Base-by-base conservation (phyloP, 2,888 invertebrate genomes). In the Auanema freiburgensis region DNA sequence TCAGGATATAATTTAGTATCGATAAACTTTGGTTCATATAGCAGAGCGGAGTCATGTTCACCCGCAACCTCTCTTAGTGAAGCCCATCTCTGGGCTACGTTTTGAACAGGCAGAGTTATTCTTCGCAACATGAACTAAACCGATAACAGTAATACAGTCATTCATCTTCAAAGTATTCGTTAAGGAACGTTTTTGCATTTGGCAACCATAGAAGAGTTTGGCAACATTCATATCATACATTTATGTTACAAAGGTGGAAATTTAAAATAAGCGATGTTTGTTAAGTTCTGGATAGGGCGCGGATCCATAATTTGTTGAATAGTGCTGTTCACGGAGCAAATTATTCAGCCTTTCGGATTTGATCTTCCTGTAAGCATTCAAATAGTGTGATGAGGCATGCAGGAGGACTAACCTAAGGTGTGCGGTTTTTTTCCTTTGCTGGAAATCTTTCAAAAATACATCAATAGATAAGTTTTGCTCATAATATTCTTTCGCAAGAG, bases 311-410 rank as follows among this genome's bases (percentile, higher is more conserved):
- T n/a, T n/a, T n/a, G n/a, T n/a, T n/a, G n/a, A n/a, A n/a, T 42
- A 57, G 18, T 69, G 68, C 50, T 81, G 80, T 14, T 83, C 79
- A 21, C 83, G 77, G 4, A 87, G 72, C 6, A 87, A 69, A 66
- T 87, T 87, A 54, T 89, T 87, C 90, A 97, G 90, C 87, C 96
- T 95, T 72, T 97, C 96, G 0, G 92, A 90, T 86, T 96, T 96
- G 12, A 95, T 90, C 83, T 92, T 90, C 56, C 93, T 88, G 69
- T 90, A 69, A 60, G 50, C 16, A 12, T 24, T 14, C 41, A 43
- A 53, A n/a, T 14, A 44, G 18, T 54, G 21, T 8, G 11, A 11
- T 23, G 10, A 25, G 18, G 51, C 51, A 11, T 16, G 18, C 51
- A 12, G 16, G 10, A 52, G n/a, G 51, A 24, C 10, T 58, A 14